phyloP scores from a whole-genome alignment of 2,797 vertebrate species.

The Apodemus agrarius region DNA sequence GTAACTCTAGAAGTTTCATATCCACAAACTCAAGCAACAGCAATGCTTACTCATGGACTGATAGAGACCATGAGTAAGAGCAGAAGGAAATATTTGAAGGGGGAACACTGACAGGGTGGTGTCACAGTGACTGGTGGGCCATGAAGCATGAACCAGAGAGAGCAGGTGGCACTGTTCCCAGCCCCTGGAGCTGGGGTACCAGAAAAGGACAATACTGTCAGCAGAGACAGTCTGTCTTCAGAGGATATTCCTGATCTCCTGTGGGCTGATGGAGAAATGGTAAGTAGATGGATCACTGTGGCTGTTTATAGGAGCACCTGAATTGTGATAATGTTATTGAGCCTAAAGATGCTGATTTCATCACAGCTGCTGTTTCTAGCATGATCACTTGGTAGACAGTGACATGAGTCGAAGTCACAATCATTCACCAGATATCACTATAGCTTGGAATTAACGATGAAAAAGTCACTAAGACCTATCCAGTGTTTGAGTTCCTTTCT shows the following conservation, averaged over 20 bases:
- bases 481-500: neutral
- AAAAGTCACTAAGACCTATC: neutral
- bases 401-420: rapidly evolving
- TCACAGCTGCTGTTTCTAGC: neutral
- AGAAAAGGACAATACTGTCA: neutral
- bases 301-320: neutral
- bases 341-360: neutral
- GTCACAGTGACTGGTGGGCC: neutral
- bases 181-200: neutral
- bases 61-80: neutral
- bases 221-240: neutral
- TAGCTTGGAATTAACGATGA: neutral
- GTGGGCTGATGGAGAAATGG: neutral
- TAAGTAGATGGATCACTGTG: neutral
- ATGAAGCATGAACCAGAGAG: neutral
- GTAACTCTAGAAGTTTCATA: neutral
- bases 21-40: neutral
- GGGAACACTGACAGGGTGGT: neutral
- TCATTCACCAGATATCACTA: neutral
- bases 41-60: neutral
- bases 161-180: neutral
- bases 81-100: neutral
- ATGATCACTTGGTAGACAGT: too few relatives aligned
- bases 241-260: neutral
- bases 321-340: neutral